Base-by-base conservation (phyloP, 2,888 invertebrate species). In the Thereva unica region DNA sequence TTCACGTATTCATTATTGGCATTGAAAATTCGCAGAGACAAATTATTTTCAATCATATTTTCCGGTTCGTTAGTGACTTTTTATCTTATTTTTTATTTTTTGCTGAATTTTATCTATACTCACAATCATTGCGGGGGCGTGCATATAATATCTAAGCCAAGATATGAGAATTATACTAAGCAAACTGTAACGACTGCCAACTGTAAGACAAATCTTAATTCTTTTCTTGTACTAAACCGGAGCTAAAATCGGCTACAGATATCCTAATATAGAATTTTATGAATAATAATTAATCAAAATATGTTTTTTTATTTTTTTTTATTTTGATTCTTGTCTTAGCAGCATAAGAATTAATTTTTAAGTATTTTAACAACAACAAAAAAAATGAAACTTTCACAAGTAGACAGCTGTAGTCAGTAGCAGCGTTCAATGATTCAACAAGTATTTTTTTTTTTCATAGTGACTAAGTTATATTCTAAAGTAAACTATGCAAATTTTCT, bases 11-110 rank as follows among this genome's bases (percentile, higher is more conserved):
- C n/a, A 38, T 10, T 6, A 37, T 53, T 40, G 37, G 38, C 40
- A 53, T 53, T 53, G 53, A 37, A 40, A 53, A n/a, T 37, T 37
- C 4, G 10, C 53, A 10, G 53, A 37, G 53, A 53, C 53, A 53
- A 53, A 53, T 53, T 53, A 53, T 35, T 53, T 53, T 53, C 40
- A 23, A 53, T 53, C 38, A 53, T 53, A n/a, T 53, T 52, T n/a
- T 10, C 53, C 38, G 53, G n/a, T 9, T 10, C 10, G 37, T 37
- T 38, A 9, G 38, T 5, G 10, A 38, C 38, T 40, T 53, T 53
- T 53, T 40, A 53, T 40, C 38, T 23, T 23, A 23, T 23, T 23
- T 23, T 8, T 40, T 6, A 35, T 52, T 23, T 52, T 34, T 52
- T 5, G 23, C 5, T n/a, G 47, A 34, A 4, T 7, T 35, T 10